These are phyloP conservation scores for Drosophila vallismaia DNA, from an alignment of 2,888 invertebrate species.

Conservation along the genomic window DNA sequence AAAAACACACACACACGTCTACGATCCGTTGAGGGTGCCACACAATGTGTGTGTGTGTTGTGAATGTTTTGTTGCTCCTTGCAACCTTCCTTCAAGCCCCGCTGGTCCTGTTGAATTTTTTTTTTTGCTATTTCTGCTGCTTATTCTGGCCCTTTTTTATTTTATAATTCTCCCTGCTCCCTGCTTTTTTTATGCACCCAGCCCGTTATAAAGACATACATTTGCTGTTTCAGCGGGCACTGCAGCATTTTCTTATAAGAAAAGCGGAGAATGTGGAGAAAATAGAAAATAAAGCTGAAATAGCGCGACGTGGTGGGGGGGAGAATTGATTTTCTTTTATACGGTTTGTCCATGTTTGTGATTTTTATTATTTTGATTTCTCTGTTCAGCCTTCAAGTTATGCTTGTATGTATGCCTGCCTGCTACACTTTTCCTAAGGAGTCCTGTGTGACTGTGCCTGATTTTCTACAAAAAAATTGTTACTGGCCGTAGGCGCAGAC, in stretches of 20 bases:
- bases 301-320: slow-evolving; percentile 58
- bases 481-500: slow-evolving; percentile 33
- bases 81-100: slow-evolving; percentile 38
- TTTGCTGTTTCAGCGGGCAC: slow-evolving; percentile 63
- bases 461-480: neutral
- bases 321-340: slow-evolving; percentile 82
- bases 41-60: slow-evolving; percentile 55
- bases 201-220: slow-evolving; percentile 76
- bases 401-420: slow-evolving; percentile 1
- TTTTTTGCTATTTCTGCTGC: slow-evolving; percentile 40
- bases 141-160: slow-evolving; percentile 52
- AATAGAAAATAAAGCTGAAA: slow-evolving; percentile 71
- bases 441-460: slow-evolving; percentile 14
- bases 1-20: slow-evolving; percentile 49
- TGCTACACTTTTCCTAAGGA: slow-evolving; percentile 5
- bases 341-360: slow-evolving; percentile 68
- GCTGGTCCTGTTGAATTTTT: slow-evolving; percentile 25
- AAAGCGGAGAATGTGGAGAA: slow-evolving; percentile 58
- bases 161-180: slow-evolving; percentile 66
- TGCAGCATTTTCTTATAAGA: slow-evolving; percentile 76
- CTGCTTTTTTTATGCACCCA: slow-evolving; percentile 67
- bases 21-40: slow-evolving; percentile 21
- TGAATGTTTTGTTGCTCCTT: slow-evolving; percentile 66
- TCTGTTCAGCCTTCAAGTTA: neutral
- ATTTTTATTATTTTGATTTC: slow-evolving; percentile 60